Base-by-base conservation (phyloP, 1,140 invertebrate species). In the Odontomachus brunneus region DNA sequence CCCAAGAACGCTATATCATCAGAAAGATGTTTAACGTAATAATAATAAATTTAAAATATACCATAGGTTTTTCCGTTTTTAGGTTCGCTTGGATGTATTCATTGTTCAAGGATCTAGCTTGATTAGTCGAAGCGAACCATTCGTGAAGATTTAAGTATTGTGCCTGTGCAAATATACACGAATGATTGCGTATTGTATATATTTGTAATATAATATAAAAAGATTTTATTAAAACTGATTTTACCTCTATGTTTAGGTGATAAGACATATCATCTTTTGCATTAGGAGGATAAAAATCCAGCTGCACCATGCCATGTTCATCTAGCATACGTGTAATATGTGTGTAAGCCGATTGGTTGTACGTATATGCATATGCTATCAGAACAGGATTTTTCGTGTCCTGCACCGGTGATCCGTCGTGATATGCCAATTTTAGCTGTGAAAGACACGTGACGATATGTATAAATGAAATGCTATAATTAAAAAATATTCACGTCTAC, bases 61-160 rank as follows among this genome's bases (percentile, higher is more conserved):
- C 96, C 66, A 93, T 94, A 0, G 96, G 96, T 51, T 95, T 96
- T 76, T 96, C 95, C 0, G 97, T 97, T 84, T 96, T 93, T 3
- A 98, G 90, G 55, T 95, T 95, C 7, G 96, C 96, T 89, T 97
- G 97, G 17, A 99, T 95, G 89, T 96, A 98, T 63, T 96, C 96
- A 44, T 97, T 96, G 86, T 96, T 96, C 0, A 95, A 95, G 5
- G 97, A 97, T 82, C 96, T 95, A 1, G 97, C 96, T 62, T 96
- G 95, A 84, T 96, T 96, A 5, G 98, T 96, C n/a, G 97, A 96
- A 5, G 97, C 96, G 83, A 98, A 96, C 93, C 97, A 96, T 90
- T 97, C 96, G 85, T 96, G 96, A n/a, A 97, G 94, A 85, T 96
- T 96, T 67, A 96, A 90, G 89, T 96, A 97, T 84, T 96, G 94